These are phyloP conservation scores for Misgurnus anguillicaudatus DNA, from an alignment of 2,113 vertebrate genomes.

Conservation along the genomic window DNA sequence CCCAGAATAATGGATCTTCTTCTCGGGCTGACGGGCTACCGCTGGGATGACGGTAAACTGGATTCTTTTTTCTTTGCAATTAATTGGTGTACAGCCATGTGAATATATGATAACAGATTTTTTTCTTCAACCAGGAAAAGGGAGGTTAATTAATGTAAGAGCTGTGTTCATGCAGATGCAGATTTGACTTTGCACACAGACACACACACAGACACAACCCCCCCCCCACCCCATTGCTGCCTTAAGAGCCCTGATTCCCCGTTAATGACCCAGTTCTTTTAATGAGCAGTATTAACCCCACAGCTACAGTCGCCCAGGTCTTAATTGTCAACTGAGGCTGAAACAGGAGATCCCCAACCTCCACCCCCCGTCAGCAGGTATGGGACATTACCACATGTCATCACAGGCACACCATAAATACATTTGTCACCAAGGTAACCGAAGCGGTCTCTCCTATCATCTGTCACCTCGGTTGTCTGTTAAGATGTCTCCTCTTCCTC, in stretches of 20 bases:
- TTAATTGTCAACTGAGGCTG: conserved; percentile 99
- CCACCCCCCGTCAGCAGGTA: conserved; percentile 88
- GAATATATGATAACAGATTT: conserved; percentile 88
- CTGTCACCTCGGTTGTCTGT: conserved; percentile 63
- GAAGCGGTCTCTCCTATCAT: conserved; percentile 71
- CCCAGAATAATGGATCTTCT: conserved; percentile 89
- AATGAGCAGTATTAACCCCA: conserved; percentile 99
- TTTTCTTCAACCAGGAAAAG: conserved; percentile 85
- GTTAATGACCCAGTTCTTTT: conserved; percentile 99
- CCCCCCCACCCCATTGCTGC: conserved; percentile 80
- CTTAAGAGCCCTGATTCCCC: conserved; percentile 99
- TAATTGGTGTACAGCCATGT: conserved; percentile 95
- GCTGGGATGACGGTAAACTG: conserved; percentile 89
- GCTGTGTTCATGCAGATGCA: conserved; percentile 89
- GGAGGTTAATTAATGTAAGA: conserved; percentile 99
- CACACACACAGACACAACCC: conserved; percentile 72
- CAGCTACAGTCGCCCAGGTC: conserved; percentile 99
- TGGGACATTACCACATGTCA: conserved; percentile 90
- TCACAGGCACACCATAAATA: conserved; percentile 86
- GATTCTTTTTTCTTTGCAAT: conserved; percentile 80
- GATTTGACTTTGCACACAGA: conserved; percentile 83
- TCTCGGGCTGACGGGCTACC: conserved; percentile 85
- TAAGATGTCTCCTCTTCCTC: no score
- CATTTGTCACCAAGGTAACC: conserved; percentile 89
- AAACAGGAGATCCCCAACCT: conserved; percentile 84